Evolutionary conservation across 2,888 invertebrate species (phyloP), one percentile per base, ranked within the genome.

Genomic region (Labia minor): DNA sequence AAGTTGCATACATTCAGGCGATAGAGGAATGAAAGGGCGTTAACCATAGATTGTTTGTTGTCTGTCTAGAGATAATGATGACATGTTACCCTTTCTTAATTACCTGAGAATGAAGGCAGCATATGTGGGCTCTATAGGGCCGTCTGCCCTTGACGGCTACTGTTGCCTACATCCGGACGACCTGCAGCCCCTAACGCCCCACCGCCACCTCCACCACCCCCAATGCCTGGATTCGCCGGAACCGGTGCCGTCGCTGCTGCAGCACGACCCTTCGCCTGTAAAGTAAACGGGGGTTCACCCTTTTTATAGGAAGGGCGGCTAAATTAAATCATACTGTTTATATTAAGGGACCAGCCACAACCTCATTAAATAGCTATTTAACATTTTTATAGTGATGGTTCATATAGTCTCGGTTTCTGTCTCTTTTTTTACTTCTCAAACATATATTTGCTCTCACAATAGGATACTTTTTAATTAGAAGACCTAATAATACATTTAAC

Each of bases 131-230:
- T 14, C 49, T 49, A 49, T 8, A 49, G 49, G 49, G 49, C 49
- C 16, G 49, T 49, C 14, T 49, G 49, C n/a, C 49, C 49, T 14
- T 49, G 49, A 8, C 49, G 21, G 16, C n/a, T 19, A 63, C 8
- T 33, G 33, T 49, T 49, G 49, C 49, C 49, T 49, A 73, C 70
- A 64, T 73, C 76, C 70, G 71, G 61, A 72, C 72, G 65, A 78
- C 77, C 78, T 67, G 77, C 80, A 75, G 78, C 80, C 72, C 76
- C 80, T 73, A 75, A 82, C 74, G 77, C 83, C 82, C 83, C 61
- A 84, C 83, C 61, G 85, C 82, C 1, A 86, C 83, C 74, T 72
- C 77, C 75, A 78, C 79, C 75, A 70, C 73, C 10, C 80, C 80
- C 62, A 69, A 66, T 72, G 79, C 79, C n/a, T 80, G 77, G 0